Evolutionary conservation across 2,113 vertebrate species (phyloP).

Genomic region (Etheostoma cragini): DNA sequence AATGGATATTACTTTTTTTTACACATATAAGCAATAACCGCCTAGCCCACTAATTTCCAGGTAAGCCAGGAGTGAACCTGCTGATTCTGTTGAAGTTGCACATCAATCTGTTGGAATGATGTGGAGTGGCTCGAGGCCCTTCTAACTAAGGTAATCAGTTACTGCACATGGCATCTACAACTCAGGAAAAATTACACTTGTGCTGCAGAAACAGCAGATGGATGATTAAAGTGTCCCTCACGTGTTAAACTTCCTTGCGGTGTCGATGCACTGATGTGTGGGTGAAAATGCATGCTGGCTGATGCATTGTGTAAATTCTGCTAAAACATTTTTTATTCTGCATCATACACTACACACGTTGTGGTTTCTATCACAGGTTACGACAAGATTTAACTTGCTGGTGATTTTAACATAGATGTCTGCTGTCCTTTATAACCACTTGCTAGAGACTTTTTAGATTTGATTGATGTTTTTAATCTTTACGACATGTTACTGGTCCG

Average conservation of each 20-base stretch:
- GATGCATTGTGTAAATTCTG: background rate
- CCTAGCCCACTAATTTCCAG: slow-evolving; percentile 30
- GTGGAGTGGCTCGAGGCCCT: slow-evolving; percentile 31
- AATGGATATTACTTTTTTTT: slow-evolving; percentile 54
- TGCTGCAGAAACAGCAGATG: slow-evolving; percentile 29
- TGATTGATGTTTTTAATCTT: no score
- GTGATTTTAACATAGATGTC: no score
- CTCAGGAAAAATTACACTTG: background rate
- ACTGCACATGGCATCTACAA: slow-evolving; percentile 48
- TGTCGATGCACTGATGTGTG: background rate
- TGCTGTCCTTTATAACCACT: no score
- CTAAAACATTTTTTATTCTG: background rate
- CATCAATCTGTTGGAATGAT: slow-evolving; percentile 60
- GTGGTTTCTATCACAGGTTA: no score
- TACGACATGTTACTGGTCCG: no score
- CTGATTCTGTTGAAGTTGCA: slow-evolving; percentile 61
- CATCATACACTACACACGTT: no score
- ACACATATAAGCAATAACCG: slow-evolving; percentile 49
- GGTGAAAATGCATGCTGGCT: background rate
- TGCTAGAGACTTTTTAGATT: no score
- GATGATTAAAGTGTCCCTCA: background rate
- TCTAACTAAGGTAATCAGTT: slow-evolving; percentile 49
- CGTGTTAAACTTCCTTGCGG: background rate
- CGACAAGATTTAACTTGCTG: no score
- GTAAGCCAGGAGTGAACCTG: slow-evolving; percentile 46